Evolutionary conservation across 2,113 vertebrate genomes (phyloP).

Genomic region (Heterochromis multidens): DNA sequence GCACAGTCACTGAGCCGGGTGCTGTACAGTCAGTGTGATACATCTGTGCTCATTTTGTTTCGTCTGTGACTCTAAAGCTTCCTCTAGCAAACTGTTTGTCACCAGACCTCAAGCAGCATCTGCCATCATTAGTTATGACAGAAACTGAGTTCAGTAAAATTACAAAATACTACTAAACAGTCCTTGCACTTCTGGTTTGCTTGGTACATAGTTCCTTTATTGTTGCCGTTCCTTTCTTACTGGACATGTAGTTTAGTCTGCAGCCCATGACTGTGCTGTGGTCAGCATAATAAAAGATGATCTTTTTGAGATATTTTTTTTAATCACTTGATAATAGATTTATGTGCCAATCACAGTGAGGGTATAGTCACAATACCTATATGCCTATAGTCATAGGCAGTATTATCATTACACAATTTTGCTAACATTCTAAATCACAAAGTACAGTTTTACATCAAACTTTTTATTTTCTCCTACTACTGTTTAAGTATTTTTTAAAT

Average conservation of each 20-base stretch:
- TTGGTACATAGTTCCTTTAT: not conserved
- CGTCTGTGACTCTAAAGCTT: conserved; percentile 1
- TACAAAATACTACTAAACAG: not conserved
- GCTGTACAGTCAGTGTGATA: conserved; percentile 6
- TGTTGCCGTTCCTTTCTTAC: not conserved
- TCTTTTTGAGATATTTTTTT: too few species aligned
- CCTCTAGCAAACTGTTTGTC: conserved; percentile 18
- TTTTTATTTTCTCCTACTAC: too few species aligned
- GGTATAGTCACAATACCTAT: too few species aligned
- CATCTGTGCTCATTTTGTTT: conserved; percentile 22
- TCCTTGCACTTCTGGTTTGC: not conserved
- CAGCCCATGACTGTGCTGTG: too few species aligned
- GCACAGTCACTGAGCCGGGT: not conserved
- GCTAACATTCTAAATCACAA: too few species aligned
- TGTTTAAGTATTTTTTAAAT: too few species aligned
- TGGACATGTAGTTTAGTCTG: not conserved
- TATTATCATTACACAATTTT: not conserved
- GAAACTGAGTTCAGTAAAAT: not conserved
- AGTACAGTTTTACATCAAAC: too few species aligned
- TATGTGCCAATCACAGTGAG: too few species aligned
- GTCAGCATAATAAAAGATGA: too few species aligned
- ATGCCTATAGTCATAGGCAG: not conserved
- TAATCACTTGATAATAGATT: too few species aligned
- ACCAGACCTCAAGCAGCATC: not conserved
- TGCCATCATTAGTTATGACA: not conserved